Base-by-base conservation (phyloP, 2,888 invertebrate species). In the Meliscaeva auricollis region DNA sequence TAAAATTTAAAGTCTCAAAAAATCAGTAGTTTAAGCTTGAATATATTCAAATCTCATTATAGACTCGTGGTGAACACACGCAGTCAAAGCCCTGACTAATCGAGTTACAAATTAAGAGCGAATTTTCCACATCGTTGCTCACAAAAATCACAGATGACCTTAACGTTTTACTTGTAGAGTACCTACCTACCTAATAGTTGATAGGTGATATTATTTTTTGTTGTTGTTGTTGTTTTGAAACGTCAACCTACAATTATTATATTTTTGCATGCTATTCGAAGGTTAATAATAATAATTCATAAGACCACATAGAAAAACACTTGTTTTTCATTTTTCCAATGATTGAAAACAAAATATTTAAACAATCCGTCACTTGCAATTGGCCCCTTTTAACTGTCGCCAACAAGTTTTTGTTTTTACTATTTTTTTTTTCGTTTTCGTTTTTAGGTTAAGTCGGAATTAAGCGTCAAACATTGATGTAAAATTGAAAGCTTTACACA, bases 31-130 rank as follows among this genome's bases (percentile, higher is more conserved):
- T 41, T n/a, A 4, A 41, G n/a, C 8, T 41, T 41, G 4, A 26
- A 41, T 22, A 26, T 15, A 62, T 44, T 44, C 26, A 62, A 62
- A 62, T 62, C 62, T 26, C 9, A 62, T 62, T 62, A 56, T 6
- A 32, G 22, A 38, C 9, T 38, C 11, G 32, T 15, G n/a, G 54
- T 46, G 44, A 74, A 64, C 74, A 74, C 58, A 68, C 46, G 38
- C 30, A 56, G 50, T 41, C 44, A 62, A 26, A 44, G 44, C 11
- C 11, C 38, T 60, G 15, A 22, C 54, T 70, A 81, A 81, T 70
- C 70, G 32, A 58, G 48, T 68, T 60, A 60, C 56, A 69, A 64
- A 83, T 83, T 83, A 69, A 83, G 83, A 83, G 56, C 83, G 69
- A 74, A 54, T 41, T 78, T 74, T 78, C 62, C 69, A 70, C 74